phyloP scores from a whole-genome alignment of 2,797 vertebrate species.

The Xenentodon cancila region DNA sequence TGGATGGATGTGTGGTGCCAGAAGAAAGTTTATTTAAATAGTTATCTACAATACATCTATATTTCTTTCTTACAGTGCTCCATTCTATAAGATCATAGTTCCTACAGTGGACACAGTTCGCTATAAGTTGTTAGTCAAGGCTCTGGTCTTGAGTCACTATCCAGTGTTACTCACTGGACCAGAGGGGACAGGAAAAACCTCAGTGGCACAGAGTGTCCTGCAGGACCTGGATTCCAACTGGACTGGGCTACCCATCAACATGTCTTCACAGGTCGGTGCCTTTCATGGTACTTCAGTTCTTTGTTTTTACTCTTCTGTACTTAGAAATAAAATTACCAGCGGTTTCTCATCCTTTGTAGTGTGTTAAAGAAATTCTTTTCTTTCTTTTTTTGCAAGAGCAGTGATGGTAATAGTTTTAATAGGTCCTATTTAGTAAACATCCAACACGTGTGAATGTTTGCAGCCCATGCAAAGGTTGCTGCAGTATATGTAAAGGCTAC shows the following conservation, averaged over 20 bases:
- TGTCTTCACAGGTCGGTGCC: slow-evolving; percentile 89
- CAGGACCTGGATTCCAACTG: slow-evolving; percentile 85
- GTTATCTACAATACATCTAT: background rate
- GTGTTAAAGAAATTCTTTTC: too few relatives aligned
- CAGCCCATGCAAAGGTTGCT: background rate
- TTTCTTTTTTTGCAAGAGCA: too few relatives aligned
- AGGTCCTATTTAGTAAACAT: background rate
- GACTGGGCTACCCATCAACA: slow-evolving; percentile 87
- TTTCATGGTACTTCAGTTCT: slow-evolving; percentile 5
- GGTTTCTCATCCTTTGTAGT: too few relatives aligned
- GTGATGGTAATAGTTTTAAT: background rate
- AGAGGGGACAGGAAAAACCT: slow-evolving; percentile 91
- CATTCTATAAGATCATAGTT: slow-evolving; percentile 88
- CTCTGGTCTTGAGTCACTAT: slow-evolving; percentile 78
- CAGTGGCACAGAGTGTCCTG: slow-evolving; percentile 86
- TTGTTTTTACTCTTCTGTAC: too few relatives aligned
- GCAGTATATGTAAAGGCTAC: background rate
- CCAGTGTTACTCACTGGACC: slow-evolving; percentile 88
- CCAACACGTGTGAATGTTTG: background rate
- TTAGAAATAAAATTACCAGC: too few relatives aligned
- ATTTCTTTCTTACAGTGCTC: slow-evolving; percentile 59
- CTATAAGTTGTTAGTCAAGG: slow-evolving; percentile 87
- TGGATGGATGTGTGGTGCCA: too few relatives aligned
- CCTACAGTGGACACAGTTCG: slow-evolving; percentile 90
- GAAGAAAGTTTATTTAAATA: too few relatives aligned